Conservation (phyloP, 2,888 invertebrate genomes). For the Noctua comes region DNA sequence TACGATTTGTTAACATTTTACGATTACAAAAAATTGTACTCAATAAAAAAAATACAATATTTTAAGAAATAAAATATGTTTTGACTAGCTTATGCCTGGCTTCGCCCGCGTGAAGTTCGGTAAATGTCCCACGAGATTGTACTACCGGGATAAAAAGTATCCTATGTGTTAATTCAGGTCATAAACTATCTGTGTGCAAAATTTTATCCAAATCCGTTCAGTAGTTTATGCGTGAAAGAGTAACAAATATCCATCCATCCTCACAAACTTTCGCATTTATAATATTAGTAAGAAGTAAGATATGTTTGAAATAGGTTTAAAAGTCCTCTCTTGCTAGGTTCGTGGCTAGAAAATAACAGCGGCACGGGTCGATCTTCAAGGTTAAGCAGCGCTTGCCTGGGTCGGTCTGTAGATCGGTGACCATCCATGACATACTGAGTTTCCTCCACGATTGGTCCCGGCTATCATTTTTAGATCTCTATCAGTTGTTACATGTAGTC, state of each 20-base stretch:
- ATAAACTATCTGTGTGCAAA: too few relatives aligned
- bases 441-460: neutral
- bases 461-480: neutral
- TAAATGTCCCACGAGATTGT: too few relatives aligned
- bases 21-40: neutral
- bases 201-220: too few relatives aligned
- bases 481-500: neutral
- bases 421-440: neutral
- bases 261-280: too few relatives aligned
- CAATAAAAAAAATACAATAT: neutral
- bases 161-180: too few relatives aligned
- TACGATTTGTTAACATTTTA: neutral
- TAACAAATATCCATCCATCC: too few relatives aligned
- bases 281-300: too few relatives aligned
- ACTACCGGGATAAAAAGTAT: too few relatives aligned
- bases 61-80: neutral
- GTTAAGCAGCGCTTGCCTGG: neutral
- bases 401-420: neutral
- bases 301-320: neutral
- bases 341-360: neutral
- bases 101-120: too few relatives aligned
- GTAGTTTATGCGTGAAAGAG: too few relatives aligned
- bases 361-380: neutral
- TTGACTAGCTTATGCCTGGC: too few relatives aligned
- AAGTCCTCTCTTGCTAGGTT: neutral